These are phyloP conservation scores for Rhamnusium bicolor DNA, from an alignment of 2,888 invertebrate genomes.

Conservation along the genomic window DNA sequence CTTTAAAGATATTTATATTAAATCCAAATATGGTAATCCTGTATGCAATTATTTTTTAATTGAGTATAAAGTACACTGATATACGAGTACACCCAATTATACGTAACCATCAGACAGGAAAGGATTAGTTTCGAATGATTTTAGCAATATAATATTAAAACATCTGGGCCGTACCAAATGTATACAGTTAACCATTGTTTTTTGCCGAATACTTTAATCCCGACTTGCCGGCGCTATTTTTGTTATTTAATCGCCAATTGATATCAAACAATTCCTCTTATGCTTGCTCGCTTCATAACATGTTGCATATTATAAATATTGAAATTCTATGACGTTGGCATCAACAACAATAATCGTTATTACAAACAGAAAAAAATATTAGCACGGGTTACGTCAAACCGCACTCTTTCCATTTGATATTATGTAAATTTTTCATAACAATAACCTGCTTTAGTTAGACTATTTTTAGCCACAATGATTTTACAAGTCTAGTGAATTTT, in stretches of 20 bases:
- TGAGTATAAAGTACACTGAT: not conserved
- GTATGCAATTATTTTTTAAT: not conserved
- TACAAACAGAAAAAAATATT: not conserved
- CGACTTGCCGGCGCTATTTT: not conserved
- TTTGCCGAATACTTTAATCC: not conserved
- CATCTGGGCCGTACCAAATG: not conserved
- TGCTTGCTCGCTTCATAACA: not conserved
- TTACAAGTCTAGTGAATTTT: too few relatives aligned
- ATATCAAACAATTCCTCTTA: not conserved
- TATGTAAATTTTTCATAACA: too few relatives aligned
- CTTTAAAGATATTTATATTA: not conserved
- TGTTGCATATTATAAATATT: not conserved
- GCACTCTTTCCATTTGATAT: not conserved
- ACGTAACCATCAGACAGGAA: not conserved
- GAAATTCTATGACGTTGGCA: not conserved
- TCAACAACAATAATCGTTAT: not conserved
- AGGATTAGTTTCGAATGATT: not conserved
- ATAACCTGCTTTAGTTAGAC: not conserved
- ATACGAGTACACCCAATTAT: not conserved
- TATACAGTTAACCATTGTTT: not conserved
- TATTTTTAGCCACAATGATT: too few relatives aligned
- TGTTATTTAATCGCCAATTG: not conserved
- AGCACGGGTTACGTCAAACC: not conserved
- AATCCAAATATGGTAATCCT: not conserved
- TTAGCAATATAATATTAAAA: not conserved